Base-by-base conservation (phyloP, 2,797 vertebrate species). In the Hippopotamyrus pictus region DNA sequence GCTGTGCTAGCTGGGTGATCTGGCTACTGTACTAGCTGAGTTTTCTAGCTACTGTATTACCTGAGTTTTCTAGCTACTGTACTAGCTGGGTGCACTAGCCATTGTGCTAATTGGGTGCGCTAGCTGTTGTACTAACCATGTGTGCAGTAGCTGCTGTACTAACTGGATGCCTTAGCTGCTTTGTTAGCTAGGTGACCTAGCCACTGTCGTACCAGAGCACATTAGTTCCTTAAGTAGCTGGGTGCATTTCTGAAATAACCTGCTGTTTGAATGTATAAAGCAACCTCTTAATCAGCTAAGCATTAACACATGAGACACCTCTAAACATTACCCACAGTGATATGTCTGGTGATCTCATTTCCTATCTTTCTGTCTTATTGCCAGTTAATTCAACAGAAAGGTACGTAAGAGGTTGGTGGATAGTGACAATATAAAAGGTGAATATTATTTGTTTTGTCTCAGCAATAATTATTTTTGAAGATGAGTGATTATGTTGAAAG, bases 401-500 rank as follows among this genome's bases (percentile, higher is more conserved):
- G 73, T 44, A 79, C 37, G 17, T 44, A 41, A 44, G 37, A 41
- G 2, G 5, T 19, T 79, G 33, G 33, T 44, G 33, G 73, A 79
- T 46, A 3, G 33, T 79, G 73, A 79, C 73, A 79, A 46, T 79
- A 46, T 44, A 46, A 79, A 79, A 79, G 33, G 73, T 19, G 73
- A 79, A n/a, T 46, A 73, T 73, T 73, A 73, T 73, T 37, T 79
- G 2, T 79, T 44, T 79, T n/a, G 33, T 44, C 44, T 41, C 17
- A 79, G 19, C 37, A 46, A 7, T 79, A 19, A 73, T 73, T 73
- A 79, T 79, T 79, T 79, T 41, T 79, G 33, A 79, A 79, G 41
- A 79, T 79, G 73, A 79, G 73, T 79, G 19, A 79, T 79, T 44
- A 79, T 46, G 73, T n/a, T 79, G 65, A 73, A 73, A 73, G 65